Evolutionary conservation across 2,797 vertebrate genomes (phyloP), one percentile per base, ranked within the genome.

Genomic region (Brachymystax lenok): DNA sequence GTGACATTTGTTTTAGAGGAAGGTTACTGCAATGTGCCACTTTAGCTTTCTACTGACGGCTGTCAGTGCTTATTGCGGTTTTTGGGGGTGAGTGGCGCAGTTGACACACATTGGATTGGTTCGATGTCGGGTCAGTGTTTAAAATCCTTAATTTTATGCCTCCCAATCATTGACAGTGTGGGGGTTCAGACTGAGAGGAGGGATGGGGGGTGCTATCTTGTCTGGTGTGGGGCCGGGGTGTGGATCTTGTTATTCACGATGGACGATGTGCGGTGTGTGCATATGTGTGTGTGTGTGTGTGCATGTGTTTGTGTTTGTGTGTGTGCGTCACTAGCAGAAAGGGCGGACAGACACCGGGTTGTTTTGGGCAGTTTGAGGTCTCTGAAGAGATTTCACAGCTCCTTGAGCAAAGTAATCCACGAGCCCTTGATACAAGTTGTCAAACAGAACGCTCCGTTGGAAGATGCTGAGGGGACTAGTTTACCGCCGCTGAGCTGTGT

Each of bases 381-480:
- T 92, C 83, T 75, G 80, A 82, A 86, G 88, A 91, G 88, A 94
- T 93, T 92, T 94, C 92, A 94, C 92, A 91, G 92, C 88, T 93
- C 86, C 89, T 89, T 92, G 92, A 90, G 89, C 91, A 88, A 87
- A 85, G 88, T 91, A 91, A 94, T 93, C 90, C 87, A 78, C 80
- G 76, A 87, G 89, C 88, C 89, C 89, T 91, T 84, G 86, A 91
- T 91, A 92, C 89, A 90, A 88, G 90, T 88, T 83, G 86, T 89
- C 88, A 92, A 93, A 92, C 92, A 88, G 92, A 92, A 90, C 30
- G 81, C 70, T 80, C 84, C 88, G 77, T 75, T 82, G 85, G 87
- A 91, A 88, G 85, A 86, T 40, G 77, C 84, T 76, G 77, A 86
- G 83, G 84, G 76, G 88, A 86, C 40, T 87, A 78, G 83, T 82